Evolutionary conservation across 2,888 invertebrate species (phyloP).

Genomic region (Antheraea yamamai): DNA sequence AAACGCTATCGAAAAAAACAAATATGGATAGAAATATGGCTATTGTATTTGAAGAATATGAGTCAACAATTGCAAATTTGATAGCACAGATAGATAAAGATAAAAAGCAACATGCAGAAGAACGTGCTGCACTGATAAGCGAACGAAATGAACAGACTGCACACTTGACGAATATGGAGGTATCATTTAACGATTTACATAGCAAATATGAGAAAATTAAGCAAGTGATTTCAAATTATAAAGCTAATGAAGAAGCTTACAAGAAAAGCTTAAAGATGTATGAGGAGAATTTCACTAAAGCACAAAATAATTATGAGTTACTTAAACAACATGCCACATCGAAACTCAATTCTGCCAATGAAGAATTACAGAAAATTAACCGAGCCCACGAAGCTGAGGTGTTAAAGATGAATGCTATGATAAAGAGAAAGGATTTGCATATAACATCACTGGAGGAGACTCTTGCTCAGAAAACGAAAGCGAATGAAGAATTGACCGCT

Average conservation of each 20-base stretch:
- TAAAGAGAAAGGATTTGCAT: slow-evolving; percentile 93
- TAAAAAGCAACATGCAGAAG: slow-evolving; percentile 81
- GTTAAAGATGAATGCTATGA: slow-evolving; percentile 91
- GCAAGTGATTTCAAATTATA: slow-evolving; percentile 79
- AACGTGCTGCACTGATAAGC: slow-evolving; percentile 75
- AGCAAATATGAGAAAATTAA: slow-evolving; percentile 86
- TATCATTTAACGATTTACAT: slow-evolving; percentile 84
- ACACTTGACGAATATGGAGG: slow-evolving; percentile 83
- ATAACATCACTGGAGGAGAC: slow-evolving; percentile 91
- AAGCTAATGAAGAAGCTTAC: slow-evolving; percentile 85
- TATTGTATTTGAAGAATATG: slow-evolving; percentile 88
- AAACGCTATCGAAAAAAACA: slow-evolving; percentile 64
- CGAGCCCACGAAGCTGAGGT: slow-evolving; percentile 89
- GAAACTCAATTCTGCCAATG: slow-evolving; percentile 88
- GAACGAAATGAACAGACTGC: slow-evolving; percentile 84
- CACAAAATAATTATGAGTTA: slow-evolving; percentile 92
- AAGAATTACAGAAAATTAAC: slow-evolving; percentile 89
- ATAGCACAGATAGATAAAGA: slow-evolving; percentile 88
- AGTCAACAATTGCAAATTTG: slow-evolving; percentile 88
- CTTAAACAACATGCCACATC: slow-evolving; percentile 94
- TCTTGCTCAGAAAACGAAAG: slow-evolving; percentile 93
- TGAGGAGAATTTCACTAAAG: slow-evolving; percentile 85
- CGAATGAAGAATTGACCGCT: slow-evolving; percentile 93
- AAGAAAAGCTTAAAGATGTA: slow-evolving; percentile 86
- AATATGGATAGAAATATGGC: slow-evolving; percentile 82